These are phyloP conservation scores for Hydractinia echinata DNA, from an alignment of 30 jellyfish, hydroid and myxozoan genomes.

Conservation along the genomic window DNA sequence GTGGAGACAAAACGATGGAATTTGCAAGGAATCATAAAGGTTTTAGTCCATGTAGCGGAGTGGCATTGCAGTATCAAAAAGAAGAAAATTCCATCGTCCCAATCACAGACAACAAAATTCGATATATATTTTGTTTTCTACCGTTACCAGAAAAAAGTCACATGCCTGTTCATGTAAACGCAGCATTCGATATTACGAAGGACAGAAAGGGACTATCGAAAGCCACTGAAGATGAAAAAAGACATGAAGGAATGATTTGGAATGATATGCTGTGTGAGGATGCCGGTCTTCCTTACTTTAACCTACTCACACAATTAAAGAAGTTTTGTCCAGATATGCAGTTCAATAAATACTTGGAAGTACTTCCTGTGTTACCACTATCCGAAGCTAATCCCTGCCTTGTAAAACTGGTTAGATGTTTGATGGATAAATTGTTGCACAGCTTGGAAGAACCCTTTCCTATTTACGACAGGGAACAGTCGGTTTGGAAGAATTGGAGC, in stretches of 20 bases:
- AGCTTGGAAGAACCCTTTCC: background rate
- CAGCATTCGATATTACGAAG: conserved; percentile 55
- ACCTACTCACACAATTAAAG: background rate
- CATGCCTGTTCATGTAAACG: conserved; percentile 64
- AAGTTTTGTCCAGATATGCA: background rate
- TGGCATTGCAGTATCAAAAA: conserved; percentile 6
- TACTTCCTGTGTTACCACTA: background rate
- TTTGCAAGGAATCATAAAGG: conserved; percentile 19
- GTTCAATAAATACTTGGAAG: background rate
- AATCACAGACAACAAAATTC: background rate
- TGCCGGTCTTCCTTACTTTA: conserved; percentile 8
- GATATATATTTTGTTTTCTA: conserved; percentile 49
- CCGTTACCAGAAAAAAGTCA: conserved; percentile 55
- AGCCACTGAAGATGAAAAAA: conserved; percentile 24
- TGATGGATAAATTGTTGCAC: background rate
- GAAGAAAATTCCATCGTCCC: background rate
- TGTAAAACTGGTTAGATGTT: background rate
- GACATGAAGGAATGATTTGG: conserved; percentile 12
- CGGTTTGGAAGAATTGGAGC: background rate
- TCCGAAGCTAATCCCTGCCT: background rate
- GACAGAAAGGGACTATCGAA: conserved; percentile 32
- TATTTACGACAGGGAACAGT: background rate
- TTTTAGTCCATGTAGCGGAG: conserved; percentile 32
- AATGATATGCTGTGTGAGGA: conserved; percentile 7
- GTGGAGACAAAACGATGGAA: conserved; percentile 12